Base-by-base conservation (phyloP, 2,113 vertebrate species). In the Solea solea region DNA sequence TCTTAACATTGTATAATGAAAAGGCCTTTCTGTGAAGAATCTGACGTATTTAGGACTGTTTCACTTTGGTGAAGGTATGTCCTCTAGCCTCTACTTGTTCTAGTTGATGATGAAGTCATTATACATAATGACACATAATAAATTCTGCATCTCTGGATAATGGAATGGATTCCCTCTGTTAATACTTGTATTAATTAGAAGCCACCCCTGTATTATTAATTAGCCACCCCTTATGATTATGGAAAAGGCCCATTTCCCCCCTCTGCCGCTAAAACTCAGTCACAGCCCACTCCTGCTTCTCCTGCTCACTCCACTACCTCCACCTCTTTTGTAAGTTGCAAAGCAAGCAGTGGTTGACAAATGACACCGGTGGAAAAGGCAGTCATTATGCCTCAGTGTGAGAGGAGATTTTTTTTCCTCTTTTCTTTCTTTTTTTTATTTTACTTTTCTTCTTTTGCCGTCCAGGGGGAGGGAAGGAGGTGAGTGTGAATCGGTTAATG, bases 291-390 rank as follows among this genome's bases (percentile, higher is more conserved):
- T 62, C 53, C 72, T 63, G 59, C 76, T 64, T 85, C 68, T 40
- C 59, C 41, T 28, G 9, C 48, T 68, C 56, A 67, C 67, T 80
- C 68, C 28, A 9, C 62, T 42, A 64, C 64, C 71, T 68, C 67
- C 60, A 41, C 21, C 64, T 76, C 81, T 58, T 82, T 89, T 90
- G 83, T 92, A 69, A 56, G 72, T 68, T 60, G 79, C 52, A 93
- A 90, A 91, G 89, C 88, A 92, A 93, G 93, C 93, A 91, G 78
- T 77, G 80, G 81, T 86, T 88, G 88, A 91, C 88, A 88, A 91
- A 86, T 91, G 91, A 92, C 90, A 89, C 89, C 69, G 48, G 83
- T 86, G 83, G 88, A 89, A 90, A 91, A 88, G 86, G 80, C 83
- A 87, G 78, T 85, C 85, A 91, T 92, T 91, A 86, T 92, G 81